A percentile compares a stretch with the other conserved stretches of the same genome.
Evolutionary conservation across 2,797 vertebrate species (phyloP).

Genomic region (Halcyon smyrnensis): DNA sequence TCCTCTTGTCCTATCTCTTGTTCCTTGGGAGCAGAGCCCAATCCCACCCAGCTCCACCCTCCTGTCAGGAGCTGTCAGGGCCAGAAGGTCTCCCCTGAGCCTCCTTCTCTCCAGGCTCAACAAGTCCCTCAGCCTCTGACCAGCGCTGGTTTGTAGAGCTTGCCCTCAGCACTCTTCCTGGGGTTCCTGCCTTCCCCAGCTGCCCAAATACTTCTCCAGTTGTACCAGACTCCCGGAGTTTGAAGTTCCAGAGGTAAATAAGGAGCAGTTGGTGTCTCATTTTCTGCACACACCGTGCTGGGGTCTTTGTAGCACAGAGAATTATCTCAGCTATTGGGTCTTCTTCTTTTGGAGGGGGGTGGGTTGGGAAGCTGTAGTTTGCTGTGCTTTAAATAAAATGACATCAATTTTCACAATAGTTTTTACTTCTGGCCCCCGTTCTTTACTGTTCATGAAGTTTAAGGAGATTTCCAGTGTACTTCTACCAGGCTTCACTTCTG

Average conservation of each 20-base stretch:
- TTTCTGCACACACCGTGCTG: not conserved
- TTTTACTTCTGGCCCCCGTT: not conserved
- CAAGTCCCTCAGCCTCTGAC: not conserved
- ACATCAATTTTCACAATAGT: not conserved
- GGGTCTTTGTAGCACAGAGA: not conserved
- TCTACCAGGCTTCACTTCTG: too few species aligned
- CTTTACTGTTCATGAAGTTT: not conserved
- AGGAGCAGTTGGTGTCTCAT: not conserved
- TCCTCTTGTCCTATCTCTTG: not conserved
- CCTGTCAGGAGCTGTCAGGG: not conserved
- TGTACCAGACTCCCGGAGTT: not conserved
- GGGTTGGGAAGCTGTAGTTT: not conserved
- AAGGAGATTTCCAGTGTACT: not conserved
- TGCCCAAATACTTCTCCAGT: not conserved
- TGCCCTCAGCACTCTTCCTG: not conserved
- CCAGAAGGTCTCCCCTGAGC: not conserved
- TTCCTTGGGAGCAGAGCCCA: not conserved
- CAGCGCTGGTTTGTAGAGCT: not conserved
- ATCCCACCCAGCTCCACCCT: not conserved
- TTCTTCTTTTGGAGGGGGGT: not conserved
- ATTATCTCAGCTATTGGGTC: fast-evolving
- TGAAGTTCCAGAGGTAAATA: not conserved
- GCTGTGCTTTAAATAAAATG: not conserved
- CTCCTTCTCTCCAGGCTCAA: too few species aligned
- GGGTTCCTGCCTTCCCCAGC: not conserved